Percentiles rank a stretch among this genome's conserved stretches.
These are phyloP conservation scores for Danionella cerebrum DNA, from an alignment of 2,113 vertebrate genomes.

Conservation along the genomic window DNA sequence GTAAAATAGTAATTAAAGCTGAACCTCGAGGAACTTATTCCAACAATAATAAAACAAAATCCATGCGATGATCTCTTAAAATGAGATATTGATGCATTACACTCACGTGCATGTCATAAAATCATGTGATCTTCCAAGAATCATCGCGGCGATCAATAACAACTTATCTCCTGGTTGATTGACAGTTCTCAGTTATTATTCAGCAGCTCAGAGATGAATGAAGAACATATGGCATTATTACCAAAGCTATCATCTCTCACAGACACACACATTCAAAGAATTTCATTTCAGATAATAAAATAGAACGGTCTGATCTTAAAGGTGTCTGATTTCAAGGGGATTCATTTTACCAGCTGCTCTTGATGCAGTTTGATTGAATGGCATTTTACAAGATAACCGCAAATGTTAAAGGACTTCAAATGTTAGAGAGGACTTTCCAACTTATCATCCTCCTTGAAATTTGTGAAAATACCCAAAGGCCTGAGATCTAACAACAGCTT, in stretches of 20 bases:
- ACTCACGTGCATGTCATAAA: neutral
- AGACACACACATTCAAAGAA: neutral
- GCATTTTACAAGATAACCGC: conserved; percentile 35
- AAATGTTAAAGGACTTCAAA: conserved; percentile 28
- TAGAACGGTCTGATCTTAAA: conserved; percentile 1
- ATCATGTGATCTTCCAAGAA: conserved; percentile 21
- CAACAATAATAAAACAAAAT: neutral
- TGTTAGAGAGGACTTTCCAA: conserved; percentile 16
- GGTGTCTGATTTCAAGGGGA: conserved; percentile 26
- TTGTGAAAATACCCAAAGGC: conserved; percentile 17
- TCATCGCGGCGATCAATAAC: conserved; percentile 30
- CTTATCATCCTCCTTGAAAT: conserved; percentile 7
- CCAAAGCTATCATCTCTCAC: neutral
- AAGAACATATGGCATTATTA: conserved; percentile 13
- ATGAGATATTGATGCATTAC: neutral
- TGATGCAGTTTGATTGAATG: conserved; percentile 22
- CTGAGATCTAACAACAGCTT: neutral
- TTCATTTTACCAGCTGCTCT: conserved; percentile 17
- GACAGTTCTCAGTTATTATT: conserved; percentile 3
- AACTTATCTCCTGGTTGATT: conserved; percentile 3
- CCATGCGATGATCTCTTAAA: neutral
- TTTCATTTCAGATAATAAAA: conserved; percentile 17
- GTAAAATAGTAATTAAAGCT: neutral
- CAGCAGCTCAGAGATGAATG: conserved; percentile 5
- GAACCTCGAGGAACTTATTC: neutral